Evolutionary conservation across 2,888 invertebrate genomes (phyloP).

Genomic region (Petrophora chlorosata): DNA sequence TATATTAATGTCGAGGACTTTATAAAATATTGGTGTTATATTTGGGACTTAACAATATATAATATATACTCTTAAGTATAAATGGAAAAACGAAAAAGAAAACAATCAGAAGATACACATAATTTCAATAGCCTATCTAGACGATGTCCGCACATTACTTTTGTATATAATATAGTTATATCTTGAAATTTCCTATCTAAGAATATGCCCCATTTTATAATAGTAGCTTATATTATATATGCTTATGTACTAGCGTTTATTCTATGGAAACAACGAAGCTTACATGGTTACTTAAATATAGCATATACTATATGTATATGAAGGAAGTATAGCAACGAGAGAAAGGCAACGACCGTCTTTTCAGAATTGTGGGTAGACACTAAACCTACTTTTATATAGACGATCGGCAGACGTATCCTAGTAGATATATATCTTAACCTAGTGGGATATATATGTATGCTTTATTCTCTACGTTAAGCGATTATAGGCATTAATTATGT

Average conservation of each 20-base stretch:
- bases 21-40: conserved; percentile 45
- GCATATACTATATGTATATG: conserved; percentile 48
- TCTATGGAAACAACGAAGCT: conserved; percentile 56
- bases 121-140: conserved; percentile 71
- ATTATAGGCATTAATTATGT: conserved; percentile 65
- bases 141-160: conserved; percentile 55
- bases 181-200: conserved; percentile 75
- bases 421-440: conserved; percentile 32
- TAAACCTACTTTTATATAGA: conserved; percentile 27
- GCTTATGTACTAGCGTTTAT: conserved; percentile 43
- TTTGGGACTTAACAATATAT: conserved; percentile 42
- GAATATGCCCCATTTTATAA: conserved; percentile 56
- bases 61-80: conserved; percentile 28
- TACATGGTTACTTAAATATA: conserved; percentile 37
- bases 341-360: conserved; percentile 61
- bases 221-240: conserved; percentile 45
- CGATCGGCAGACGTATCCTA: conserved; percentile 42
- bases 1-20: conserved; percentile 38
- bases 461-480: conserved; percentile 59
- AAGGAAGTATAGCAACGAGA: conserved; percentile 67
- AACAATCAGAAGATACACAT: conserved; percentile 28
- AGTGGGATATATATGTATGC: conserved; percentile 57
- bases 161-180: conserved; percentile 69
- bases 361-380: conserved; percentile 4
- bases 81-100: conserved; percentile 22